phyloP scores from a whole-genome alignment of 2,113 vertebrate species.

The Gulo gulo region DNA sequence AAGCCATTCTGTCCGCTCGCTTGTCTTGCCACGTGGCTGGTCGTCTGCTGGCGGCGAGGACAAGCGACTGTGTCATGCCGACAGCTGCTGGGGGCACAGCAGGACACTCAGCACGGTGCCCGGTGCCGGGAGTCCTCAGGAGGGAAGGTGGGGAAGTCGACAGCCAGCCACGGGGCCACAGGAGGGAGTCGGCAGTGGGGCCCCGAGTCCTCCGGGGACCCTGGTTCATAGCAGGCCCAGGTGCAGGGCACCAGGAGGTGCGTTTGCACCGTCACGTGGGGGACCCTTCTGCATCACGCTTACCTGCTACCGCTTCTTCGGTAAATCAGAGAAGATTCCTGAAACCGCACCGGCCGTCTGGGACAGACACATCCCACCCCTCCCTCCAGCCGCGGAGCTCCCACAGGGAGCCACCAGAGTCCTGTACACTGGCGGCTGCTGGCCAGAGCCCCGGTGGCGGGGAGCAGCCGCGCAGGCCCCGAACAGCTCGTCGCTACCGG shows the following conservation, averaged over 20 bases:
- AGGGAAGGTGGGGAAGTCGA: neutral
- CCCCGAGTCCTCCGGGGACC: neutral
- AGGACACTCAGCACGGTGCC: neutral
- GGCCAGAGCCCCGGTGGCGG: neutral
- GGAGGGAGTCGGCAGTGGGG: neutral
- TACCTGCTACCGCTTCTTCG: neutral
- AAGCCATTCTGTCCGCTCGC: neutral
- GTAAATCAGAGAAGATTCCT: neutral
- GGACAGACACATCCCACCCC: neutral
- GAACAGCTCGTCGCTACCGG: neutral
- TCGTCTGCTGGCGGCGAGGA: neutral
- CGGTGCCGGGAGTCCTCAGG: neutral
- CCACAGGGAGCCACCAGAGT: neutral
- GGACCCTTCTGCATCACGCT: neutral
- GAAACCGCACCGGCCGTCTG: neutral
- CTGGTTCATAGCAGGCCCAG: fast-evolving
- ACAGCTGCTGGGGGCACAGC: neutral
- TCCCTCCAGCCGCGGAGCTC: no score
- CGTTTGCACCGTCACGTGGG: no score
- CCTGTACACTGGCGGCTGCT: neutral
- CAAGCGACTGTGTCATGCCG: neutral
- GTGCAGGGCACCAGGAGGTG: neutral
- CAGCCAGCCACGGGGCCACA: neutral
- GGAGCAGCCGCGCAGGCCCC: neutral
- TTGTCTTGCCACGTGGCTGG: neutral